phyloP scores from a whole-genome alignment of 1,140 invertebrate genomes.

The Bradynema listronoti region DNA sequence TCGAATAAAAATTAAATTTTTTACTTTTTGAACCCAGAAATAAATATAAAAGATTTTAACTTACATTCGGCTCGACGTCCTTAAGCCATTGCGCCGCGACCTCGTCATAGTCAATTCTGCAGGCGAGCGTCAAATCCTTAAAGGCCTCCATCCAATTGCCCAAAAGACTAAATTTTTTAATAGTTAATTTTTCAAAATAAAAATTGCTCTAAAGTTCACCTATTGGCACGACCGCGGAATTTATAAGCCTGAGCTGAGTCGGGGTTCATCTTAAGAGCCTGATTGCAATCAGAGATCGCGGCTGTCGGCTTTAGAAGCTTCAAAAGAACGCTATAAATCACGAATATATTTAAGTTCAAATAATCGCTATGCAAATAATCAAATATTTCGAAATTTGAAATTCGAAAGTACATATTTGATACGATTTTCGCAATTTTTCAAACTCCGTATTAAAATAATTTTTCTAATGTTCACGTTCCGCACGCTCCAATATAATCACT shows the following conservation, averaged over 20 bases:
- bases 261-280: slow-evolving; percentile 77
- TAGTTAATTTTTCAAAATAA: slow-evolving; percentile 10
- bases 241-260: slow-evolving; percentile 82
- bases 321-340: slow-evolving; percentile 74
- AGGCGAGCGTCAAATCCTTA: slow-evolving; percentile 74
- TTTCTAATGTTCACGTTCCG: too few species aligned
- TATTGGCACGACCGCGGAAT: slow-evolving; percentile 76
- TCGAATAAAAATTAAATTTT: too few species aligned
- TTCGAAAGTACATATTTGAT: too few species aligned
- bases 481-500: too few species aligned
- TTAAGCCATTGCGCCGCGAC: slow-evolving; percentile 78
- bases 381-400: too few species aligned
- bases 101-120: slow-evolving; percentile 85
- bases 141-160: slow-evolving; percentile 80
- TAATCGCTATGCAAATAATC: too few species aligned
- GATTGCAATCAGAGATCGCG: slow-evolving; percentile 78
- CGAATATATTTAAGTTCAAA: too few species aligned
- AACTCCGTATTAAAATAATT: too few species aligned
- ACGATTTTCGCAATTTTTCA: too few species aligned
- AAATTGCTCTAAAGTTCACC: slow-evolving; percentile 54
- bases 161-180: slow-evolving; percentile 64
- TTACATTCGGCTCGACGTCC: slow-evolving; percentile 81
- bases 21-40: too few species aligned
- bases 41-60: slow-evolving; percentile 13
- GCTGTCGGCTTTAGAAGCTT: slow-evolving; percentile 76